These are phyloP conservation scores for Xestia sexstrigata DNA, from an alignment of 2,888 invertebrate genomes.

Conservation along the genomic window DNA sequence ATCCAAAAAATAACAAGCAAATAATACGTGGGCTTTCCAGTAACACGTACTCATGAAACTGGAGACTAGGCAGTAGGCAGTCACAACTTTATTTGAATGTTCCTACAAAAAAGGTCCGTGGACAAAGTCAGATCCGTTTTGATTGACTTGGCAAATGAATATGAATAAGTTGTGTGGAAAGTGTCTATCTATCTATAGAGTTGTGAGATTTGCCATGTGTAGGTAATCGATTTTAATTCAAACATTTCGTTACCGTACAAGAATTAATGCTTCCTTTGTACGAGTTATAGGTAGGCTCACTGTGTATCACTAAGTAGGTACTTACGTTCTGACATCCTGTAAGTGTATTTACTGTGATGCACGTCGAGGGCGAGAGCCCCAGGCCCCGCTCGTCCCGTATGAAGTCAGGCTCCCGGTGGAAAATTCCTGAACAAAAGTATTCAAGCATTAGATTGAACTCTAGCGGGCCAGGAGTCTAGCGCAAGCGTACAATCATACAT, in stretches of 20 bases:
- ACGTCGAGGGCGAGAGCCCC: conserved; percentile 71
- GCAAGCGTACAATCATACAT: background rate
- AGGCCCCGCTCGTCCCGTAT: conserved; percentile 76
- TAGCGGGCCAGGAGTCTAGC: too few species aligned
- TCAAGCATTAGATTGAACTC: background rate
- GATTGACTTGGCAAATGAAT: background rate
- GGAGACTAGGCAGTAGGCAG: too few species aligned
- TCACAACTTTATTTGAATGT: too few species aligned
- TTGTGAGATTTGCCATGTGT: background rate
- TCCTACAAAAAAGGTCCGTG: too few species aligned
- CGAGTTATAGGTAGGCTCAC: background rate
- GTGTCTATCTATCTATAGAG: background rate
- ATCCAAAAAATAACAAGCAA: too few species aligned
- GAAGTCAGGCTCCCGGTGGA: conserved; percentile 83
- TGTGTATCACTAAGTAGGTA: conserved; percentile 1
- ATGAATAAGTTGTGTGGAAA: background rate
- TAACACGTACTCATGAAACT: too few species aligned
- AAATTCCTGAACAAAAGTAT: conserved; percentile 72
- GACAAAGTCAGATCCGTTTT: background rate
- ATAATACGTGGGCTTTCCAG: too few species aligned
- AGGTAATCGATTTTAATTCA: background rate
- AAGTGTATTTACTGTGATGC: conserved; percentile 80
- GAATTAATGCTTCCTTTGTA: too few species aligned
- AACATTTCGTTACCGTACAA: background rate
- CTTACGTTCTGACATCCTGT: conserved; percentile 80